Base-by-base conservation (phyloP, 1,140 invertebrate species). In the Sitobion miscanthi region DNA sequence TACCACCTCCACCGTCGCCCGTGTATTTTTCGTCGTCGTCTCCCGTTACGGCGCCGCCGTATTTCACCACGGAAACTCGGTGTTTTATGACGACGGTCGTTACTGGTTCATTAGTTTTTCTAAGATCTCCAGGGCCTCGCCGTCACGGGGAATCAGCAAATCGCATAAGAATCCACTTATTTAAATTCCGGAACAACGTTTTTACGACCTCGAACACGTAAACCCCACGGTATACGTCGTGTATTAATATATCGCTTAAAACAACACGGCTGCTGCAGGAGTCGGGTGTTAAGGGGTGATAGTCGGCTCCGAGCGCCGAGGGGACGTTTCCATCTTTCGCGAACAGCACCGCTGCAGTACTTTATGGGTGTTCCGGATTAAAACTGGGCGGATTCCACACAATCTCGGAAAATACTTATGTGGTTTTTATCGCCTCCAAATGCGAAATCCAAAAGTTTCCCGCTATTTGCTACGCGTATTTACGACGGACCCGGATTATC, bases 81-180 rank as follows among this genome's bases (percentile, higher is more conserved):
- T 86, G 47, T 91, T 91, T 91, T 91, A 91, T 52, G 45, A 83
- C 69, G 62, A 49, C 57, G 62, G 90, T 91, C 42, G 90, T 91
- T 91, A 91, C 62, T 83, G 90, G 90, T 91, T 91, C 90, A 91
- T 91, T 91, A 91, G 90, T 91, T 91, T 91, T 35, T 91, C 90
- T 38, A n/a, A 57, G 57, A 91, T 42, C 62, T 38, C 62, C 90
- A 45, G 57, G 35, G 57, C 6, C 25, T 38, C 83, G 83, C 57
- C n/a, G 23, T 47, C 90, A 42, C 86, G 30, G 86, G 6, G 77
- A 91, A 49, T 88, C 30, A 49, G 47, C 30, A 49, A 49, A 88
- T 89, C 21, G 90, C 69, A 25, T 49, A n/a, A 49, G 42, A 69
- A 77, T 35, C 90, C 90, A 45, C 42, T 91, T 77, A 77, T 77